Evolutionary conservation across 2,113 vertebrate genomes (phyloP), one percentile per base, ranked within the genome.

Genomic region (Herpailurus yagouaroundi): DNA sequence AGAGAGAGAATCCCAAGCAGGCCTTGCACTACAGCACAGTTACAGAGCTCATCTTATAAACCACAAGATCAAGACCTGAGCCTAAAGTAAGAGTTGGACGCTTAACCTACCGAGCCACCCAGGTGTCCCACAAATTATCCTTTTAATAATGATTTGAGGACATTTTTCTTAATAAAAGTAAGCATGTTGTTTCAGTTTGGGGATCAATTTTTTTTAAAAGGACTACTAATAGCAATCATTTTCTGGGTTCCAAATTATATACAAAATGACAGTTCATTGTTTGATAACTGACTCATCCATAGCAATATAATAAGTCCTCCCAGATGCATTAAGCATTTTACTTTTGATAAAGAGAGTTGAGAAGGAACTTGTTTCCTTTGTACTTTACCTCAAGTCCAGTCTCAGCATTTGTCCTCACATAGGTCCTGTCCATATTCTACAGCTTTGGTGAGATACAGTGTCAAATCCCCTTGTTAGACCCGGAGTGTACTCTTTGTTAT

Each of bases 181-280:
- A 79, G 25, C 31, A 91, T 95, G n/a, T 11, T 89, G 69, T 97
- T 97, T 91, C 23, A 66, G 3, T 87, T 96, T 93, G 15, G 41
- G n/a, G 11, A 57, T 77, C 69, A 82, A 23, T 10, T 31, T 8
- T 23, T 52, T 91, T 31, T 87, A 16, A 73, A 73, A 92, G 33
- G 52, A 86, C 29, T 90, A 41, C 64, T 92, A 93, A 98, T 33
- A 29, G 60, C 63, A 73, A 92, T 74, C 92, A 80, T 94, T 97
- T 63, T 64, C 48, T 74, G 76, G 74, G 21, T 91, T 90, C 38
- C 86, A 41, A 41, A 83, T 82, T 52, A 74, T 81, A 36, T 13
- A 4, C 25, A 1, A 9, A 89, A 74, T 50, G n/a, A 88, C 33
- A 81, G 8, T 89, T 81, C n/a, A 45, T 77, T 23, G 29, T 87